phyloP scores from a whole-genome alignment of 92 coral and sea anemone genomes.

The Heteractis magnifica region DNA sequence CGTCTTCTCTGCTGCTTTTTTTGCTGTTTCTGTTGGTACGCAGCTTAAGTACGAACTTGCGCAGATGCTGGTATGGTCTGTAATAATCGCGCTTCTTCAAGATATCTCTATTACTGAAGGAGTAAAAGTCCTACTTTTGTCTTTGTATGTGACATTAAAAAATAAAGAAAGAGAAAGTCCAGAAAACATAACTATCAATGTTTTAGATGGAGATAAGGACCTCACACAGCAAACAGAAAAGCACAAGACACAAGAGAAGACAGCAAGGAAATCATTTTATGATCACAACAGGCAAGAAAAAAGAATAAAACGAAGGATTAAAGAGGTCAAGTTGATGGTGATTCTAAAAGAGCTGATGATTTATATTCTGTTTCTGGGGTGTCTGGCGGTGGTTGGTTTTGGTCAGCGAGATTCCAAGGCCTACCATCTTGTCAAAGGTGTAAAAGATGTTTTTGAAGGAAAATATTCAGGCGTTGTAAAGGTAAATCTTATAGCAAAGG shows the following conservation, averaged over 20 bases:
- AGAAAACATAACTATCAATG: slow-evolving; percentile 23
- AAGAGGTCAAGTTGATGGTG: slow-evolving; percentile 12
- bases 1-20: too few relatives aligned
- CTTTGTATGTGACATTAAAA: slow-evolving; percentile 1
- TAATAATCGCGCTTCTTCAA: slow-evolving; percentile 2
- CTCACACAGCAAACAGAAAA: neutral
- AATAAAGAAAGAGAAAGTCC: slow-evolving; percentile 1
- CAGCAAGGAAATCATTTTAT: neutral
- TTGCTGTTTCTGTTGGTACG: too few relatives aligned
- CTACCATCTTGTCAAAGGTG: slow-evolving; percentile 17
- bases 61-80: too few relatives aligned
- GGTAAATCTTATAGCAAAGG: slow-evolving; percentile 16
- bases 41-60: too few relatives aligned
- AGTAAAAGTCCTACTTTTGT: slow-evolving; percentile 5
- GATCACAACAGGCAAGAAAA: slow-evolving; percentile 14
- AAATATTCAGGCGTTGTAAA: slow-evolving; percentile 1
- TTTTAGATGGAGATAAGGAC: neutral
- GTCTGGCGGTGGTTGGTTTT: slow-evolving; percentile 31
- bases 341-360: slow-evolving; percentile 34
- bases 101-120: slow-evolving; percentile 16
- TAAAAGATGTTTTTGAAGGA: slow-evolving; percentile 24
- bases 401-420: slow-evolving; percentile 26
- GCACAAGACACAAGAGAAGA: slow-evolving; percentile 3
- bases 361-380: slow-evolving; percentile 36
- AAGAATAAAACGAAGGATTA: slow-evolving; percentile 20